Evolutionary conservation across 2,113 vertebrate genomes (phyloP).

Genomic region (Aptenodytes forsteri): DNA sequence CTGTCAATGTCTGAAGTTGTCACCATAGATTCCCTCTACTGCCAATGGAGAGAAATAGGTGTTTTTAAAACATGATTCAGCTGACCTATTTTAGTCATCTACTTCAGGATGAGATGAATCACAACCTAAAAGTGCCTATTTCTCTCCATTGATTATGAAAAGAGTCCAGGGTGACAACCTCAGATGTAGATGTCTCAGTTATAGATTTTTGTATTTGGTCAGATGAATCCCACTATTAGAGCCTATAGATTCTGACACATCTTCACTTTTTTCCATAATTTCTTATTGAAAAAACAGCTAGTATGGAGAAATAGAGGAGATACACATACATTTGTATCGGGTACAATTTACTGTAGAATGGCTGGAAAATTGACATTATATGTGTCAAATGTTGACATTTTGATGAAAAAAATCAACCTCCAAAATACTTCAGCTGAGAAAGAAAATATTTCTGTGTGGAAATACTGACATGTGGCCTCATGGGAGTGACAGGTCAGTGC

Average conservation of each 20-base stretch:
- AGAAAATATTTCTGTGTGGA: neutral
- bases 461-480: neutral
- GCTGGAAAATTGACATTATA: slow-evolving; percentile 7
- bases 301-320: neutral
- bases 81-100: slow-evolving; percentile 39
- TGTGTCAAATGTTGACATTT: slow-evolving; percentile 25
- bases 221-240: slow-evolving; percentile 17
- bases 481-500: neutral
- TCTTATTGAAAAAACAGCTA: slow-evolving; percentile 14
- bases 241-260: slow-evolving; percentile 35
- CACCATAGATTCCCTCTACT: neutral
- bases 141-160: slow-evolving; percentile 53
- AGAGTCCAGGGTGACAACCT: neutral
- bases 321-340: neutral
- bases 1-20: neutral
- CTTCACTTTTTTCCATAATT: slow-evolving; percentile 33
- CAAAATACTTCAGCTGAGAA: neutral
- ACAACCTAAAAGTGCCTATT: neutral
- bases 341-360: slow-evolving; percentile 15
- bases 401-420: slow-evolving; percentile 2
- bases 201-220: slow-evolving; percentile 38
- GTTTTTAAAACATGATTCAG: slow-evolving; percentile 30
- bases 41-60: neutral
- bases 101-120: slow-evolving; percentile 30
- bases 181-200: slow-evolving; percentile 17